Base-by-base conservation (phyloP, 1,140 invertebrate genomes). In the Colletes latitarsis region DNA sequence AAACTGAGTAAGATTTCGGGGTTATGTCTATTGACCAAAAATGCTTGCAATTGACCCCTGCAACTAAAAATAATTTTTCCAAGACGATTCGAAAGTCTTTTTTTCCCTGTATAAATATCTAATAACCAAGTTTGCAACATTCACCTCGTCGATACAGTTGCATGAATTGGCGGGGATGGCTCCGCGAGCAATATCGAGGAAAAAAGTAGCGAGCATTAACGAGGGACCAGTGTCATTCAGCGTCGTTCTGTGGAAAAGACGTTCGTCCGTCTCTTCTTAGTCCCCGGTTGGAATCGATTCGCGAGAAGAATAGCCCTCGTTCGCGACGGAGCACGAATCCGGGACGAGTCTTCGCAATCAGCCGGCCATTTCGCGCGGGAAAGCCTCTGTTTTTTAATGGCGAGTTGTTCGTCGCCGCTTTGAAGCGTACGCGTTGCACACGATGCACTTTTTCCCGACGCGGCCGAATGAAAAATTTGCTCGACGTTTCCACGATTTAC, bases 371-470 rank as follows among this genome's bases (percentile, higher is more conserved):
- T 82, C 81, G 49, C 67, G 55, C 67, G 49, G n/a, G 76, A 88
- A 87, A 91, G 87, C 88, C 88, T 87, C 88, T 86, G 87, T 84
- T 83, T 69, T 83, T 85, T 89, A 91, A 90, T 89, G 82, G 84
- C 74, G 66, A 88, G 82, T 70, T 85, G 53, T n/a, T 55, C 60
- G 60, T 14, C 60, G 30, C 9, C 39, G 87, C 82, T 83, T 62
- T 64, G 69, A 77, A 82, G 57, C 76, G 64, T 67, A 8, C 15
- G n/a, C 43, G 17, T 52, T 67, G 63, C 30, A 39, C 63, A 52
- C 46, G 49, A 46, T 39, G 62, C 60, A 53, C 19, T 71, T 39
- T 67, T 52, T 67, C 43, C 64, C 43, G n/a, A 17, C 72, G 21
- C 62, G 70, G 12, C 30, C 69, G 17, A 43, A 77, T 64, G 55